Evolutionary conservation across 2,113 vertebrate genomes (phyloP).

Genomic region (Pycnonotus jocosus): DNA sequence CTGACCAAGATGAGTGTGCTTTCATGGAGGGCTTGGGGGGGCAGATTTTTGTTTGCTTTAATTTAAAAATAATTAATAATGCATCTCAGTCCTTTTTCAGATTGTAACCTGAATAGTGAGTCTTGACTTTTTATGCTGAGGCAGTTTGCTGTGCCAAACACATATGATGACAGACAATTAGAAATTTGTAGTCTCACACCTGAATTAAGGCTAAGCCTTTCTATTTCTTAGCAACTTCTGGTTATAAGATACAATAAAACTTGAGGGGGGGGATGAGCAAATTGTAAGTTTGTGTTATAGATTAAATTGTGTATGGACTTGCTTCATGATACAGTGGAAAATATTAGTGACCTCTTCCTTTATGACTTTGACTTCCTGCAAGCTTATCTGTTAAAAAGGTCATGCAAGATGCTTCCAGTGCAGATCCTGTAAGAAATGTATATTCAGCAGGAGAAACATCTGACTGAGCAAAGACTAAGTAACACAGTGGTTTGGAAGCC

Average conservation of each 20-base stretch:
- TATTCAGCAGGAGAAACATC: constrained; percentile 39
- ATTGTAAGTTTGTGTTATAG: not conserved
- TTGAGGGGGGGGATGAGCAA: not conserved
- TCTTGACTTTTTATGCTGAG: not conserved
- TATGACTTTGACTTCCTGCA: not conserved
- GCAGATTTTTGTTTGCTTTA: not conserved
- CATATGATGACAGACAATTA: not conserved
- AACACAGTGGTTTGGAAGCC: constrained; percentile 41
- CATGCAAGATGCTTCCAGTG: constrained; percentile 11
- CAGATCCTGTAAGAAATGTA: constrained; percentile 1
- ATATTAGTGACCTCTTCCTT: constrained; percentile 12
- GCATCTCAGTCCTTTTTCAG: not conserved
- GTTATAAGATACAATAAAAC: not conserved
- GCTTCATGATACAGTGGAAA: not conserved
- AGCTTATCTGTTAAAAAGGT: constrained; percentile 28
- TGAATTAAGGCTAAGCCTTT: not conserved
- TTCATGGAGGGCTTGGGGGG: not conserved
- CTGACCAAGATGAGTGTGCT: not conserved
- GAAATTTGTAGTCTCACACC: not conserved
- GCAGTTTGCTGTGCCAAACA: not conserved
- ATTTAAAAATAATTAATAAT: not conserved
- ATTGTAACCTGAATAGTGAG: not conserved
- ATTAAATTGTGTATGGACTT: not conserved
- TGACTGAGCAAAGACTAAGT: constrained; percentile 44
- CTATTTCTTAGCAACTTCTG: not conserved